Evolutionary conservation across 2,797 vertebrate genomes (phyloP), one percentile per base, ranked within the genome.

Genomic region (Forpus xanthops): DNA sequence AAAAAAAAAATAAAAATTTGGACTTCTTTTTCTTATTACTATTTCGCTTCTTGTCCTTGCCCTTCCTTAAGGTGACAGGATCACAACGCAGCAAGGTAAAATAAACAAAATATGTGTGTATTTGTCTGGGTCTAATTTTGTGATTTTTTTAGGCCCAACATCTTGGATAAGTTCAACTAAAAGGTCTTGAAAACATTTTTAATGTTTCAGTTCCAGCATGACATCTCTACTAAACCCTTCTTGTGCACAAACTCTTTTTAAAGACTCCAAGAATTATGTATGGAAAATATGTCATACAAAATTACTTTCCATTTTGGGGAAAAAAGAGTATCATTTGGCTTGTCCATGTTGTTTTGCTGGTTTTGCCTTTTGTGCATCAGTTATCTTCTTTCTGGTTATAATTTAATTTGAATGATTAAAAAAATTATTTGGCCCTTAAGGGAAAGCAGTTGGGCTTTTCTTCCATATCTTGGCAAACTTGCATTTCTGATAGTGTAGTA

Each of bases 71-170:
- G 98, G 98, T 98, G 98, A 98, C 98, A 98, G 98, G 98, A 98
- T 98, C 98, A 84, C 98, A 98, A 79, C 98, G 98, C 96, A 98
- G 98, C 98, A 98, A 98, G 98, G 98, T 98, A 98, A 98, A 98
- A 86, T 94, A 94, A 89, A 94, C 85, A 95, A 92, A 93, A 86
- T 97, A n/a, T 98, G 93, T 98, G 97, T 98, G 98, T 98, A 97
- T 97, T 96, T 98, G 97, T 98, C 97, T 97, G 97, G 98, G 97
- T 98, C 97, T 96, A 94, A 97, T 97, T 97, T 97, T 97, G 97
- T 98, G 96, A 93, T 89, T 68, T 87, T 94, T 97, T 98, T 96
- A 97, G 97, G 98, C 97, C 97, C 98, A 97, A 97, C 96, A 89
- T 98, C 97, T 98, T 97, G 76, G 89, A 97, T 91, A 92, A 93